Conservation (phyloP, 2,888 invertebrate species). For the Nomada goodeniana region DNA sequence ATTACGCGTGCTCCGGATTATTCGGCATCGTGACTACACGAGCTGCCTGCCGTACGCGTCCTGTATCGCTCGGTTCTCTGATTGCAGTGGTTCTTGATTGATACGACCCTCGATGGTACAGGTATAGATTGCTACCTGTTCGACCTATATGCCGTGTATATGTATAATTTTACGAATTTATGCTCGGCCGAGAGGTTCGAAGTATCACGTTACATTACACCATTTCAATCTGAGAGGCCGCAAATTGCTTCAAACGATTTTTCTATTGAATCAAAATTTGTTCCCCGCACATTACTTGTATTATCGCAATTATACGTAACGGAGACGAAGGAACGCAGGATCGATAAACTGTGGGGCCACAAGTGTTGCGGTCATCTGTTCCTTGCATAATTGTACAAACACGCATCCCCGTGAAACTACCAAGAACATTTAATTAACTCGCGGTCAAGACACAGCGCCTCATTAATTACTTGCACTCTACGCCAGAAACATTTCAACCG, state of each 20-base stretch:
- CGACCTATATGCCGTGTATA: background rate
- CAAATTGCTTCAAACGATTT: too few relatives aligned
- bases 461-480: slow-evolving; percentile 72
- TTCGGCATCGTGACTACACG: slow-evolving; percentile 10
- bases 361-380: too few relatives aligned
- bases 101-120: slow-evolving; percentile 20
- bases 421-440: slow-evolving; percentile 75
- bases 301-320: too few relatives aligned
- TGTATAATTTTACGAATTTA: too few relatives aligned
- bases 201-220: too few relatives aligned
- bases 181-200: background rate
- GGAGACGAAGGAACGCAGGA: too few relatives aligned
- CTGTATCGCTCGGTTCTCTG: background rate
- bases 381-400: too few relatives aligned
- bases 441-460: slow-evolving; percentile 58
- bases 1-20: slow-evolving; percentile 2
- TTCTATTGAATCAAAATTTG: too few relatives aligned
- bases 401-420: background rate
- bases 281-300: too few relatives aligned
- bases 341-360: too few relatives aligned
- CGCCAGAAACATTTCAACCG: slow-evolving; percentile 26
- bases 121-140: background rate
- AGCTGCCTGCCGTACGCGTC: background rate
- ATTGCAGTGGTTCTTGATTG: slow-evolving; percentile 22
- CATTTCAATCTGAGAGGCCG: too few relatives aligned